Base-by-base conservation (phyloP, 2,113 vertebrate species). In the Cyanocitta stelleri region DNA sequence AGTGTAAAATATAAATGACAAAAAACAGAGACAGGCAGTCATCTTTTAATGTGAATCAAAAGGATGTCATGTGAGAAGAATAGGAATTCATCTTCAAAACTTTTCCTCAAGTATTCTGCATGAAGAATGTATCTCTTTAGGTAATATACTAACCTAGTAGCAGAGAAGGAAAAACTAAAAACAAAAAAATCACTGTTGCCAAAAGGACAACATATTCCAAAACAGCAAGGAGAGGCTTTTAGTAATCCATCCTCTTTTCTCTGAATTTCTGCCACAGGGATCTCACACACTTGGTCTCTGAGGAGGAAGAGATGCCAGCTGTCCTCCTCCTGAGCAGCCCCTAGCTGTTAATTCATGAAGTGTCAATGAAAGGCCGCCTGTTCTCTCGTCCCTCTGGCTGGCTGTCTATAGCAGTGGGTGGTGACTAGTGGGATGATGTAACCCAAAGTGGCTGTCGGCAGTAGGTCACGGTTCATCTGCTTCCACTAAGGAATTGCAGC, bases 401-500 rank as follows among this genome's bases (percentile, higher is more conserved):
- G 33, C 83, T 95, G 80, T 1, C 80, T 91, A 52, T 35, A 87
- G 68, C 69, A 80, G 80, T 90, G 92, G 89, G 94, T 95, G 93
- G 95, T 91, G 84, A 85, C 84, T 82, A 76, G 68, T 22, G 63
- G 29, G 54, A 94, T 97, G 96, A 96, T 79, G 93, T 94, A 96
- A 97, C 71, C 69, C 75, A 29, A 89, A 96, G 91, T 76, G 71
- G 74, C 85, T 44, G 5, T 82, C 18, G 0, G 74, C 87, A 94
- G 74, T 82, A 94, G 91, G 96, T 93, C 85, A 96, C 0, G 15
- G 93, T 91, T 96, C 95, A 91, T 95, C 85, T 89, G 66, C 84
- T 95, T 95, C 85, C 85, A 94, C 87, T 95, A 89, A 83, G 85
- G 82, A 97, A 94, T 44, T 93, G 85, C 89, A 96, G 93, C 89